Percentiles rank a stretch among this genome's conserved stretches.
phyloP scores from a whole-genome alignment of 2,113 vertebrate genomes.

The Rissa tridactyla region DNA sequence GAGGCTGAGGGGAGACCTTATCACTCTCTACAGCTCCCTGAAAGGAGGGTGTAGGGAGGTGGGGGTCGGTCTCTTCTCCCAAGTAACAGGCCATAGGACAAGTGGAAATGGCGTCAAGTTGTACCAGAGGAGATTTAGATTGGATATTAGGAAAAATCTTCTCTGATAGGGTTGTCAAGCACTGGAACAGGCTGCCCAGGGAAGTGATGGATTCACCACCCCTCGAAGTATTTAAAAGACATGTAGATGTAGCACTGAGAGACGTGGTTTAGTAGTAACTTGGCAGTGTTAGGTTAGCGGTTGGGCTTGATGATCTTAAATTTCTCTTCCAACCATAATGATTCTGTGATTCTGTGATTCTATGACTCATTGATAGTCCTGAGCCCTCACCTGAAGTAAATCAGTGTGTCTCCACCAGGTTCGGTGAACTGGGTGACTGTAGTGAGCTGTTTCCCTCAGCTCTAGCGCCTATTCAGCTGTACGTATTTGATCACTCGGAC shows the following conservation, averaged over 20 bases:
- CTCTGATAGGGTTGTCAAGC: not conserved
- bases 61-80: not conserved
- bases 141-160: not conserved
- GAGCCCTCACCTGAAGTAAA: not conserved
- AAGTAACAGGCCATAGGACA: not conserved
- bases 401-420: fast-evolving
- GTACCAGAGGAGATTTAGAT: not conserved
- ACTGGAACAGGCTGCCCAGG: not conserved
- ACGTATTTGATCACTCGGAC: not conserved
- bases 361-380: fast-evolving
- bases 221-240: not conserved
- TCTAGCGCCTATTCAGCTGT: fast-evolving
- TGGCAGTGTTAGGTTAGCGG: not conserved
- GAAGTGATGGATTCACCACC: not conserved
- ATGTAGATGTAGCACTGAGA: not conserved
- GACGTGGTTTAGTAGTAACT: not conserved
- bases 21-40: not conserved
- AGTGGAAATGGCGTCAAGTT: not conserved
- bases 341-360: not conserved
- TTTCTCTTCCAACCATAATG: not conserved
- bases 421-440: not conserved
- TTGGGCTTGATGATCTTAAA: not conserved
- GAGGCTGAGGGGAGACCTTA: not conserved
- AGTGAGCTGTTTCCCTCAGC: not conserved
- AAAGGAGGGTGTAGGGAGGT: not conserved